Conservation (phyloP, 2,888 invertebrate genomes). For the Morpho helenor region DNA sequence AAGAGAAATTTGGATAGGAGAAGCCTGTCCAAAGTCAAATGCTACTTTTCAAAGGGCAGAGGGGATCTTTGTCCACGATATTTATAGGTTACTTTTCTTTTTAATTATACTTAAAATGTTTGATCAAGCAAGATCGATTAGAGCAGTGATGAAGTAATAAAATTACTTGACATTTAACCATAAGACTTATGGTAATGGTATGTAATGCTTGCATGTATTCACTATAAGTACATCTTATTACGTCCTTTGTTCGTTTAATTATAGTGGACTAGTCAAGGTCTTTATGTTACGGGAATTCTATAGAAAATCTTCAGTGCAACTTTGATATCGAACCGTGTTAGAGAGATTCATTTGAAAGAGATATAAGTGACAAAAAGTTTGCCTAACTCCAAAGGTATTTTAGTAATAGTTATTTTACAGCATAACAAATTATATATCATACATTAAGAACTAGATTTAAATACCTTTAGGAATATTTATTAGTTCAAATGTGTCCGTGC, state of each 20-base stretch:
- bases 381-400: neutral
- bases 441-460: no score
- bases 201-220: neutral
- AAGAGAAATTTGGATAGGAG: no score
- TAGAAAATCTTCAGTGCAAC: conserved; percentile 31
- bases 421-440: no score
- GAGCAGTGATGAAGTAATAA: neutral
- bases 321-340: conserved; percentile 17
- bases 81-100: no score
- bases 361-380: no score
- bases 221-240: conserved; percentile 15
- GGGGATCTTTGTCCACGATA: no score
- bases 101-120: no score
- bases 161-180: neutral
- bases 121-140: no score
- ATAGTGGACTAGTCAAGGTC: conserved; percentile 55
- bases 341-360: conserved; percentile 11
- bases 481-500: no score
- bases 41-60: no score
- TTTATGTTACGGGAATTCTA: conserved; percentile 33
- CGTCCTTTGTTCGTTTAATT: conserved; percentile 64
- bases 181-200: conserved; percentile 5
- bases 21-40: no score
- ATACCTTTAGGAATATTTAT: no score
- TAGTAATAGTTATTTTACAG: neutral